Evolutionary conservation across 2,113 vertebrate species (phyloP).

Genomic region (Ammodramus savannarum): DNA sequence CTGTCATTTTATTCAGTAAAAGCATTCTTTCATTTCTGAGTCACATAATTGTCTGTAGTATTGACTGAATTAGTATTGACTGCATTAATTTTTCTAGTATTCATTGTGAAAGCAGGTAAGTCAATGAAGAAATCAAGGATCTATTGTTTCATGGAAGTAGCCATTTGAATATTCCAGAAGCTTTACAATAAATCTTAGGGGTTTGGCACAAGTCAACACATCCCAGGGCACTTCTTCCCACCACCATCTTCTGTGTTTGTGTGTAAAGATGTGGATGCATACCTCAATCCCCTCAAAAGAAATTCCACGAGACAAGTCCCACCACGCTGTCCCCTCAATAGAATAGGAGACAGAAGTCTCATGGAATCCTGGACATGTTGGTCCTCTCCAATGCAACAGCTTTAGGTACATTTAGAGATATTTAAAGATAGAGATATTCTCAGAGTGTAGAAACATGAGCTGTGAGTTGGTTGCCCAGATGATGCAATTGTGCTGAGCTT

Average conservation of each 20-base stretch:
- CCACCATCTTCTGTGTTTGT: fast-evolving
- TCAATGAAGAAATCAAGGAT: neutral
- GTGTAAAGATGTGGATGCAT: neutral
- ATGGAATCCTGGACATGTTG: fast-evolving
- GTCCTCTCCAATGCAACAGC: neutral
- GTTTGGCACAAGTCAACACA: neutral
- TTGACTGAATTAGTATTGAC: neutral
- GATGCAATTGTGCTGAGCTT: neutral
- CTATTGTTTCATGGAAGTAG: neutral
- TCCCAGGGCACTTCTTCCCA: neutral
- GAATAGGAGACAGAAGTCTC: neutral
- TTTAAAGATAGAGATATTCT: neutral
- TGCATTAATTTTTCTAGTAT: neutral
- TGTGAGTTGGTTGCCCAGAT: neutral
- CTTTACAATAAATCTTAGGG: neutral
- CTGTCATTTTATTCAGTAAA: neutral
- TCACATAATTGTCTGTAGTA: neutral
- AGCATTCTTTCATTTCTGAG: neutral
- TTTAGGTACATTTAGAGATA: neutral
- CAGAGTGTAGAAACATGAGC: neutral
- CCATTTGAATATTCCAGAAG: neutral
- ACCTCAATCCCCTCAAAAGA: neutral
- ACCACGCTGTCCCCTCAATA: fast-evolving
- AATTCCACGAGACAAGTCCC: neutral
- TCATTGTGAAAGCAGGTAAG: neutral